Base-by-base conservation (phyloP, 1,140 invertebrate genomes). In the Neodiprion fabricii region DNA sequence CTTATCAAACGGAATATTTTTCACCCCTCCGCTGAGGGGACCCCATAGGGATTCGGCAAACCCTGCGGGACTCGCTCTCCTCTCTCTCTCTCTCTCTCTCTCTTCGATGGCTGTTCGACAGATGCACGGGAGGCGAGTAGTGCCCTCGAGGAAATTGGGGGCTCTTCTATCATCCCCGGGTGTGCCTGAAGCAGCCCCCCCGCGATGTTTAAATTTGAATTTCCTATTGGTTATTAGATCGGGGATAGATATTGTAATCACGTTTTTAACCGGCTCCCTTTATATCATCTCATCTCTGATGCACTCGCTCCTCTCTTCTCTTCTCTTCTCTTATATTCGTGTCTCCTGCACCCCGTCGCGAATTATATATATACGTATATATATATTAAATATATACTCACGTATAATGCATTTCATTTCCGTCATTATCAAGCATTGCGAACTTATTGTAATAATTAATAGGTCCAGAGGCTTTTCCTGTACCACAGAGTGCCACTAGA, bases 201-300 rank as follows among this genome's bases (percentile, higher is more conserved):
- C 67, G 71, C 67, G 72, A 49, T 10, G 69, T 17, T 21, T 48
- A 21, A n/a, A 53, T 71, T 50, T 68, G 68, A 14, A 23, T 72
- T 69, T 48, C 40, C 11, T 80, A 50, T 66, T 74, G 76, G 78
- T 80, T 80, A 83, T 83, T 82, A 83, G 77, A 82, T 85, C 78
- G 77, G 77, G 79, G 80, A 86, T 82, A 75, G 84, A 85, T 86
- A 83, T 85, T 83, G 83, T 84, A 85, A 87, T 87, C 84, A 81
- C 75, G 79, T 82, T 83, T 80, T 83, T 85, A 85, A 83, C 78
- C 53, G 61, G 11, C 28, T n/a, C 78, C 77, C 82, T 79, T 40
- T 40, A 2, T 40, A 40, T 40, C 5, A 2, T 40, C 28, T 40
- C 28, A 40, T 40, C 28, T 5, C 28, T 40, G 28, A 3, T 40